phyloP scores from a whole-genome alignment of 1,140 invertebrate species.

The Lineus longissimus region DNA sequence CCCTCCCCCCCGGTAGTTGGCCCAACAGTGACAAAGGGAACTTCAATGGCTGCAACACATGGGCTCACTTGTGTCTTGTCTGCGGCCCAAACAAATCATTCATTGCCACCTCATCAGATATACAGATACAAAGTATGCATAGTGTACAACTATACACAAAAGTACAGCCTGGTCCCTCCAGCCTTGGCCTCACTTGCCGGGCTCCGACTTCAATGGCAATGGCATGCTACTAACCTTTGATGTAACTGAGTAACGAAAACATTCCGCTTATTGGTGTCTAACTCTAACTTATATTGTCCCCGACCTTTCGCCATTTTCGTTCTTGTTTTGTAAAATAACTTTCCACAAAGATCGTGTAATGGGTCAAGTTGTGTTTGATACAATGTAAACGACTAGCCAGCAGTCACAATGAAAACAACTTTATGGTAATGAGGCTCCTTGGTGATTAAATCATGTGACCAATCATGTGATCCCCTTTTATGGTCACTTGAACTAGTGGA shows the following conservation, averaged over 20 bases:
- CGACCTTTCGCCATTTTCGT: slow-evolving; percentile 13
- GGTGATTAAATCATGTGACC: too few species aligned
- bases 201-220: too few species aligned
- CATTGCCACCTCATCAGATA: too few species aligned
- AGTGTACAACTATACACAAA: too few species aligned
- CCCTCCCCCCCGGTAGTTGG: too few species aligned
- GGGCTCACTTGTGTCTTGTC: background rate
- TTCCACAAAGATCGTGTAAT: background rate
- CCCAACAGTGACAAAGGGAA: too few species aligned
- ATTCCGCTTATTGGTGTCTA: slow-evolving; percentile 31
- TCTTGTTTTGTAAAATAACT: background rate
- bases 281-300: slow-evolving; percentile 28
- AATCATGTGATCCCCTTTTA: too few species aligned
- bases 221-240: slow-evolving; percentile 32
- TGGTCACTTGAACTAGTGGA: too few species aligned
- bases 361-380: background rate
- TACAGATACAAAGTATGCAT: too few species aligned
- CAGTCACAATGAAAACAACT: slow-evolving; percentile 19
- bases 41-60: too few species aligned
- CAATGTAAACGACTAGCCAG: slow-evolving; percentile 24
- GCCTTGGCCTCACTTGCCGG: too few species aligned
- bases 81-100: background rate
- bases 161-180: too few species aligned
- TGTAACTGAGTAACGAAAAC: slow-evolving; percentile 41
- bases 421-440: background rate